phyloP scores from a whole-genome alignment of 1,140 invertebrate genomes.

The Berghia stephanieae region DNA sequence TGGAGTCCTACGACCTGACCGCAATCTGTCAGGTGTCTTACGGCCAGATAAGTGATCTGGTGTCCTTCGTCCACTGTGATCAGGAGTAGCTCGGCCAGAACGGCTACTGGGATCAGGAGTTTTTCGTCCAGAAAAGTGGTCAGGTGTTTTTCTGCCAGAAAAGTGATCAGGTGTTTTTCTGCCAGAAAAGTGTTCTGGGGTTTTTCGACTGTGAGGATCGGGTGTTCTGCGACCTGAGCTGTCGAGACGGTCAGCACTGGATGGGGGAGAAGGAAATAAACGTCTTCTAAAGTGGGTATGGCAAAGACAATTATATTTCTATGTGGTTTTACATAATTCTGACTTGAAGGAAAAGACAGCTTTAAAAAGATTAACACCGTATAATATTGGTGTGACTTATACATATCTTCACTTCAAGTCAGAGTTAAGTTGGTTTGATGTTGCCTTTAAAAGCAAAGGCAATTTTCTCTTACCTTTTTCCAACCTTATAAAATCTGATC shows the following conservation, averaged over 20 bases:
- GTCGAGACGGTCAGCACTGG: slow-evolving; percentile 16
- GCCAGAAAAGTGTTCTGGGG: slow-evolving; percentile 28
- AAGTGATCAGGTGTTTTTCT: slow-evolving; percentile 30
- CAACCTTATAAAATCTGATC: too few species aligned
- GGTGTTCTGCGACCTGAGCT: slow-evolving; percentile 35
- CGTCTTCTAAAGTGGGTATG: too few species aligned
- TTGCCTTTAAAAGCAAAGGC: too few species aligned
- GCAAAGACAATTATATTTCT: too few species aligned
- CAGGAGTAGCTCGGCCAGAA: slow-evolving; percentile 32
- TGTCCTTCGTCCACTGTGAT: slow-evolving; percentile 33
- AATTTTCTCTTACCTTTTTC: too few species aligned
- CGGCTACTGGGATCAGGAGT: slow-evolving; percentile 76
- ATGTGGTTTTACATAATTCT: too few species aligned
- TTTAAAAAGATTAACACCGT: too few species aligned
- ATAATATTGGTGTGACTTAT: too few species aligned
- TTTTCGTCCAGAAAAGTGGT: slow-evolving; percentile 18
- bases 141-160: slow-evolving; percentile 30
- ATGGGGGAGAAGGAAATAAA: too few species aligned
- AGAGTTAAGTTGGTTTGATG: too few species aligned
- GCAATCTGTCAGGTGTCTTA: slow-evolving; percentile 71
- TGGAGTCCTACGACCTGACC: slow-evolving; percentile 57
- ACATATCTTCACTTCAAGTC: too few species aligned
- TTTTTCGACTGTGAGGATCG: slow-evolving; percentile 19
- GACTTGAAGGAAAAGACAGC: too few species aligned
- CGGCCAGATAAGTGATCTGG: slow-evolving; percentile 33